Conservation (phyloP, 2,888 invertebrate species). For the Papilio demoleus region DNA sequence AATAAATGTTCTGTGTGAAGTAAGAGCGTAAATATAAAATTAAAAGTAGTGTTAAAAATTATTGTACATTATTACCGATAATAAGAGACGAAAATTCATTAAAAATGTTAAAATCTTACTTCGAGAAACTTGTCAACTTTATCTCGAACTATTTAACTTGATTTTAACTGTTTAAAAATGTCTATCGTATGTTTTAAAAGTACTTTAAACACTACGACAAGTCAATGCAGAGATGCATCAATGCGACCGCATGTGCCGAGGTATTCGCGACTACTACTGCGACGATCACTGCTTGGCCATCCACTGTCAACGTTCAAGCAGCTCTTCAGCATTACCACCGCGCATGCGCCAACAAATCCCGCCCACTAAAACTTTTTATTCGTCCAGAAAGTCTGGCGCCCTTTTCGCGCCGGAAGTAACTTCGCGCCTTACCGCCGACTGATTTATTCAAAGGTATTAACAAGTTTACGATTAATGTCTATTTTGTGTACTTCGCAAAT, state of each 20-base stretch:
- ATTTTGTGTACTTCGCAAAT: slow-evolving; percentile 37
- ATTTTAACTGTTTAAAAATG: slow-evolving; percentile 44
- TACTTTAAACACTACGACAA: slow-evolving; percentile 38
- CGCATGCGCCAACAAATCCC: slow-evolving; percentile 71
- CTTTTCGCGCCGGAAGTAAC: slow-evolving; percentile 47
- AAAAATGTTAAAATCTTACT: slow-evolving; percentile 51
- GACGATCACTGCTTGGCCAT: slow-evolving; percentile 52
- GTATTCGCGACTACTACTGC: slow-evolving; percentile 72
- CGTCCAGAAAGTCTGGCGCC: slow-evolving; percentile 47
- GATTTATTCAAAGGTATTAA: slow-evolving; percentile 44
- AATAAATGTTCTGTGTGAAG: no score
- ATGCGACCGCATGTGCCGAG: slow-evolving; percentile 69
- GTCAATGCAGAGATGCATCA: slow-evolving; percentile 57
- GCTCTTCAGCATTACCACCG: slow-evolving; percentile 63
- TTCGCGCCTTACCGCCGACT: slow-evolving; percentile 38
- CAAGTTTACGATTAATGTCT: slow-evolving; percentile 44
- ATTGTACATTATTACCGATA: neutral
- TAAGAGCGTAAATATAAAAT: neutral
- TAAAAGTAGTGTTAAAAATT: neutral
- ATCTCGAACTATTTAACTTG: slow-evolving; percentile 33
- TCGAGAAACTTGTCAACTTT: slow-evolving; percentile 48
- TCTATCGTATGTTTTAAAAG: slow-evolving; percentile 33
- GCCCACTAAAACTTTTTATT: slow-evolving; percentile 71
- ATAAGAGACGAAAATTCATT: slow-evolving; percentile 58
- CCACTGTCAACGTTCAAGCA: slow-evolving; percentile 66